Evolutionary conservation across 2,113 vertebrate species (phyloP).

Genomic region (Percopsis transmontana): DNA sequence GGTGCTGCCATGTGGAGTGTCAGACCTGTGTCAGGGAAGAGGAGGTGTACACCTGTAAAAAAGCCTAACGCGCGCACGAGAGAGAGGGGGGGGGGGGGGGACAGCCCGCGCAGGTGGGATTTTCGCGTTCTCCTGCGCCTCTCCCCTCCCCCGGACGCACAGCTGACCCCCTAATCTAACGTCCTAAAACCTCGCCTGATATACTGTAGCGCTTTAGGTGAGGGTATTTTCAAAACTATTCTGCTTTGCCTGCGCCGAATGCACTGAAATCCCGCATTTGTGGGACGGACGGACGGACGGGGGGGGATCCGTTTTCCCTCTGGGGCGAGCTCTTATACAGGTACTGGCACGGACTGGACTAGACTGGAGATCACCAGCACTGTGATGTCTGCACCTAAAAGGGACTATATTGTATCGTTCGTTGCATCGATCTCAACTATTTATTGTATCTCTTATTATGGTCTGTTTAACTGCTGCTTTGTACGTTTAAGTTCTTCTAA

Average conservation of each 20-base stretch:
- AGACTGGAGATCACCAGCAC: constrained; percentile 40
- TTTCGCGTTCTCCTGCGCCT: too few species aligned
- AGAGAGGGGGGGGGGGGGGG: neutral
- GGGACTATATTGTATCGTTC: constrained; percentile 36
- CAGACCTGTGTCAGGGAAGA: constrained; percentile 94
- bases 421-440: constrained; percentile 50
- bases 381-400: constrained; percentile 24
- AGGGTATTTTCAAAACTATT: constrained; percentile 29
- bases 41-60: constrained; percentile 95
- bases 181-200: constrained; percentile 5
- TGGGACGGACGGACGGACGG: constrained; percentile 7
- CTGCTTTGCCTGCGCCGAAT: constrained; percentile 49
- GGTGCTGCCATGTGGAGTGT: constrained; percentile 99
- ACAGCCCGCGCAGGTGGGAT: neutral
- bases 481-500: constrained; percentile 41
- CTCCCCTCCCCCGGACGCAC: too few species aligned
- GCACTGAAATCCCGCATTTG: constrained; percentile 53
- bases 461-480: constrained; percentile 63
- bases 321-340: constrained; percentile 49
- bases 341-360: constrained; percentile 32
- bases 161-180: too few species aligned
- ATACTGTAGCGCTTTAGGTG: constrained; percentile 34
- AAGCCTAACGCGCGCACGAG: constrained; percentile 71
- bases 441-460: constrained; percentile 53
- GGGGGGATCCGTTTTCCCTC: neutral